phyloP scores from a whole-genome alignment of 2,888 invertebrate species.

The Rhagium mordax region DNA sequence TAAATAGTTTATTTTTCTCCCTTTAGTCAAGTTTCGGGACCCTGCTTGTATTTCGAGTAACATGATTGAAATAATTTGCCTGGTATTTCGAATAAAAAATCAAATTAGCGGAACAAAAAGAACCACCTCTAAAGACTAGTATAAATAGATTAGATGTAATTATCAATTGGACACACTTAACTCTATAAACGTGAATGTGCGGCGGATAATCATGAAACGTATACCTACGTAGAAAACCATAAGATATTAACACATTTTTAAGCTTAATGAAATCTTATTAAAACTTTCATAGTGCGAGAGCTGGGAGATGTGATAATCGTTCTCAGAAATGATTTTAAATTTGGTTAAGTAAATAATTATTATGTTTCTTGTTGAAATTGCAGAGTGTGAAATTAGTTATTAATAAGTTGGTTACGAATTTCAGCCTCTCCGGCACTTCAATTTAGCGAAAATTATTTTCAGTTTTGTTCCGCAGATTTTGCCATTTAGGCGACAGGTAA shows the following conservation, averaged over 20 bases:
- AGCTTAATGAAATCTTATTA: conserved; percentile 2
- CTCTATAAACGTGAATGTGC: conserved; percentile 10
- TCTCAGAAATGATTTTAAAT: neutral
- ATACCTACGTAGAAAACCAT: neutral
- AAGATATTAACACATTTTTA: neutral
- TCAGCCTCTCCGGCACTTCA: neutral
- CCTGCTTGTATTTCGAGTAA: neutral
- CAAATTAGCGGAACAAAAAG: conserved; percentile 33
- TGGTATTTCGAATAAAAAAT: conserved; percentile 28
- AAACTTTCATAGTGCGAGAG: neutral
- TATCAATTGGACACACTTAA: conserved; percentile 34
- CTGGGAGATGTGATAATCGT: neutral
- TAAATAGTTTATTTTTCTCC: neutral
- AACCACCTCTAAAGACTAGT: conserved; percentile 7
- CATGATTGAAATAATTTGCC: conserved; percentile 14
- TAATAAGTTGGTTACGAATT: neutral
- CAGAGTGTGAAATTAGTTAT: neutral
- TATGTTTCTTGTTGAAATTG: neutral
- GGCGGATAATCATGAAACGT: neutral
- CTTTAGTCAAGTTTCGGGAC: neutral
- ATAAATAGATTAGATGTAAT: conserved; percentile 33
- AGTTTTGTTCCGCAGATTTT: neutral
- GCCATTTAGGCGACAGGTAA: neutral
- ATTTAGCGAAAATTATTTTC: neutral
- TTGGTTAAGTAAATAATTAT: neutral